Base-by-base conservation (phyloP, 2,888 invertebrate species). In the Harpagoxenus sublaevis region DNA sequence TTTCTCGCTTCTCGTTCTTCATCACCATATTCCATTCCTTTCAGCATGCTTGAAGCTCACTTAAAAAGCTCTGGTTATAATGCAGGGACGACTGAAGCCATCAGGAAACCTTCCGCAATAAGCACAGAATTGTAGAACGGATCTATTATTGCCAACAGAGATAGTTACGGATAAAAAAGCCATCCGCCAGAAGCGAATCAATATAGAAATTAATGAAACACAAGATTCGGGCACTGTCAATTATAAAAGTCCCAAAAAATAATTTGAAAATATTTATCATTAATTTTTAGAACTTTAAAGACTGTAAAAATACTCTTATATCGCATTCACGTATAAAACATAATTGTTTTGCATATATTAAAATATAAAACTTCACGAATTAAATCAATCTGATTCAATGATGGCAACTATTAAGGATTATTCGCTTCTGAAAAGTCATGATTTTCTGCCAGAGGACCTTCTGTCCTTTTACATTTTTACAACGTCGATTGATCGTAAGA, bases 401-500 rank as follows among this genome's bases (percentile, higher is more conserved):
- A 45, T 45, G 28, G 9, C 28, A 12, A 10, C 39, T 23, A 42
- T 51, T 51, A 51, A 35, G n/a, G 39, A 23, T 39, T 23, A 45
- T 63, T 66, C 12, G 0, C 23, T 65, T 66, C 3, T 3, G 45
- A 71, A 48, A 60, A 39, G 15, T 23, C 28, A 8, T 42, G 2
- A 53, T 4, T n/a, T 23, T 53, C 28, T 70, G 1, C n/a, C 53
- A 6, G 35, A 31, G 31, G 9, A 15, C 42, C 18, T 15, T 57
- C 23, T 18, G 18, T 57, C 15, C 28, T 31, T 15, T 15, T n/a
- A 78, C 8, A 57, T 55, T 45, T 78, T 57, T 45, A 31, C 10
- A 86, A 70, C 53, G 66, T 65, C 74, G 86, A 90, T 81, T 89
- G 83, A 87, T 74, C 81, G 79, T 68, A 82, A 87, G 83, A 86